Evolutionary conservation across 2,113 vertebrate genomes (phyloP), one percentile per base, ranked within the genome.

Genomic region (Spermophilus dauricus): DNA sequence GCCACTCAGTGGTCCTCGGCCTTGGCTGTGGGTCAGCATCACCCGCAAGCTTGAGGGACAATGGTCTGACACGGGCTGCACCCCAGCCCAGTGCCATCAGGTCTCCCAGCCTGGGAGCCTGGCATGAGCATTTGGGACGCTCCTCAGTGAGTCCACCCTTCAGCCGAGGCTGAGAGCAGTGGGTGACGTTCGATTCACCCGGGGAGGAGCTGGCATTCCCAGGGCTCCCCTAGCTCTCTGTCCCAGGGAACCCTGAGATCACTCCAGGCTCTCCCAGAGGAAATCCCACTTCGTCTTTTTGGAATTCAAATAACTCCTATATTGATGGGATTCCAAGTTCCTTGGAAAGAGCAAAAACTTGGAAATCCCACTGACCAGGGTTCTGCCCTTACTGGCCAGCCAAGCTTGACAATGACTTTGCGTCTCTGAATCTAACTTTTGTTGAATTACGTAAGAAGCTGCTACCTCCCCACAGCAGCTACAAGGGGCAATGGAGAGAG

Each of bases 61-160:
- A 45, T 3, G 34, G 24, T n/a, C 10, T 0, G 16, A 10, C 56
- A 32, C 2, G 37, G 37, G 10, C 22, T 26, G 11, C 26, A 1
- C 17, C 12, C 63, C 22, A 17, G 2, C 9, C 37, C 32, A 30
- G 2, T 20, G 13, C 45, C 39, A n/a, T n/a, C 45, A 61, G 37
- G 13, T 26, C 5, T 17, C 61, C 16, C 4, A 14, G 32, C 14
- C 14, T 9, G 22, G 61, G 42, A 77, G 12, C 28, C 51, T n/a
- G 28, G 24, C 2, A 1, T 75, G 5, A 2, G 2, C 37, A 0
- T 26, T 69, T 80, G 12, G 4, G 10, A 84, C 37, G 56, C 24
- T 34, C 10, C 39, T 32, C 12, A 13, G 9, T 4, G 86, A 83
- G 34, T 70, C 48, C 32, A n/a, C 12, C 0, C 0, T 90, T 48